Evolutionary conservation across 1,140 invertebrate species (phyloP), one percentile per base, ranked within the genome.

Genomic region (Halesus radiatus): DNA sequence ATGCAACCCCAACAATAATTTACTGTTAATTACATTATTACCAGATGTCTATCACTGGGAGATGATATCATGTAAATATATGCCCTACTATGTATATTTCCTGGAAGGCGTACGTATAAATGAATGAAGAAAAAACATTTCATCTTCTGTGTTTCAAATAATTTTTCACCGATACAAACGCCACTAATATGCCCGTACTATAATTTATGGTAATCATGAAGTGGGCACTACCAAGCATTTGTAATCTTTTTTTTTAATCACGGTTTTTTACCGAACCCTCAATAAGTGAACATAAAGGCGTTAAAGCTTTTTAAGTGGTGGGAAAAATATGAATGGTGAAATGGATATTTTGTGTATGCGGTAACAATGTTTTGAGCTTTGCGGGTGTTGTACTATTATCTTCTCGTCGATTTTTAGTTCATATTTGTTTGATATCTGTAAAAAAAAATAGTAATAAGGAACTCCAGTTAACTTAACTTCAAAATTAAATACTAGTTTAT

Each of bases 21-120:
- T 78, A 80, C 80, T 75, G 75, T 82, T 82, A 82, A 82, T 82
- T 82, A 78, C 79, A 80, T 80, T 78, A 73, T 80, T 78, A 68
- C 52, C 52, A 76, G 77, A 66, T 82, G 76, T 79, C 77, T 79
- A 75, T 79, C 77, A 74, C 32, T 15, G 26, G 56, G 18, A 75
- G 80, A 82, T 79, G 73, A 76, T 82, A 76, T 80, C 81, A 80
- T 82, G 80, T 78, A 72, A 82, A 70, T 76, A 74, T 79, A 77
- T 70, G 53, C 22, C 77, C 54, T 70, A 37, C 50, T 15, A 56
- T 74, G 26, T 74, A 56, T 56, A 53, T 29, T 72, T 74, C 66
- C 45, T 20, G 18, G 37, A 70, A 70, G 66, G 66, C 66, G 66
- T 70, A 70, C 45, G 20, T 20, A 70, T 50, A 70, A 50, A 70